Base-by-base conservation (phyloP, 2,888 invertebrate species). In the Lamellibrachia columna region DNA sequence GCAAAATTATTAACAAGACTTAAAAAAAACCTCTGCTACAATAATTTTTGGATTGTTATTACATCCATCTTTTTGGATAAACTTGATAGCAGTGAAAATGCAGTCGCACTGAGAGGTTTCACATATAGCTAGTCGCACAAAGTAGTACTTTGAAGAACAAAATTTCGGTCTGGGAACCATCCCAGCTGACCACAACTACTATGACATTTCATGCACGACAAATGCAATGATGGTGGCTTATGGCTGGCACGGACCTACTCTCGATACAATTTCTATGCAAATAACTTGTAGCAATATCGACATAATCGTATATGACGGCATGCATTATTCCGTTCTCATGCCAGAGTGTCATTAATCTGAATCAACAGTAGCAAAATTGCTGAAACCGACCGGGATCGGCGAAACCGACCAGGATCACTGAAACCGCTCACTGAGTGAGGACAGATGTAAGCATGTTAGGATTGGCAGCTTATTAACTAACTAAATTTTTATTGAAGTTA, bases 201-300 rank as follows among this genome's bases (percentile, higher is more conserved):
- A 22, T 15, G 75, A 75, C 75, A 75, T 75, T 75, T 75, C 75
- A 75, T 15, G 75, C 75, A 75, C 75, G n/a, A 75, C 75, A 22
- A 75, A 75, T 75, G 75, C 75, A 75, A 15, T 75, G 75, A 75
- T 22, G 75, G 75, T 75, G 75, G 75, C 75, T 75, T 75, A 75
- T 75, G 75, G 75, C 75, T 75, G 75, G 22, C 75, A 75, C 22
- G 15, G 75, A 75, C 75, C 22, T 75, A 75, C 75, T n/a, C 11
- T 6, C 22, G 75, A 75, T 15, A 75, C 22, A 11, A 75, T 75
- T 75, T 75, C 75, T 75, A 75, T 75, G 75, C 75, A 75, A 75
- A 75, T 75, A 75, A 75, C 75, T 75, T 15, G 60, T 22, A 75
- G 75, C 75, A 75, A 75, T 75, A 75, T 75, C 75, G 75, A 75